Evolutionary conservation across 2,888 invertebrate genomes (phyloP).

Genomic region (Chesias legatella): DNA sequence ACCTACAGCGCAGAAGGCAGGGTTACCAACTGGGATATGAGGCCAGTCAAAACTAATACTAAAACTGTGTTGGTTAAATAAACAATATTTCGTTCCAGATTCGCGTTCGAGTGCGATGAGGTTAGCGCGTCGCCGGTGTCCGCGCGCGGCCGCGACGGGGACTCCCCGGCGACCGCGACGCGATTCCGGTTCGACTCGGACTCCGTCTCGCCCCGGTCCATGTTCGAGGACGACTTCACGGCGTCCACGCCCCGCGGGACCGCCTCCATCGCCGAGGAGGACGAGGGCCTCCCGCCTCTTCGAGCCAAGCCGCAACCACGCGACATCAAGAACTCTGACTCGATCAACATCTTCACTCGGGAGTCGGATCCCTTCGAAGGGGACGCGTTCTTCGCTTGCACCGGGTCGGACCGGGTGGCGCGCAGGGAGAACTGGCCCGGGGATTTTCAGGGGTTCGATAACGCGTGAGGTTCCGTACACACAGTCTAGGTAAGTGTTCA

Average conservation of each 20-base stretch:
- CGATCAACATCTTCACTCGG: conserved; percentile 92
- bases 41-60: no score
- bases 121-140: conserved; percentile 60
- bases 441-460: conserved; percentile 70
- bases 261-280: conserved; percentile 72
- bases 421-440: conserved; percentile 75
- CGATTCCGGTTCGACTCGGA: conserved; percentile 72
- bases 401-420: conserved; percentile 70
- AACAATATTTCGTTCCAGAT: conserved; percentile 28
- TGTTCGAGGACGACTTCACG: conserved; percentile 87
- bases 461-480: conserved; percentile 47
- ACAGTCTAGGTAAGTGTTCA: no score
- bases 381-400: conserved; percentile 89
- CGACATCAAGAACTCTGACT: conserved; percentile 92
- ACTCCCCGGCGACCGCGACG: conserved; percentile 54
- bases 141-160: conserved; percentile 51
- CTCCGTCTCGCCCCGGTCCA: conserved; percentile 65
- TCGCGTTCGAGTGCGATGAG: conserved; percentile 66
- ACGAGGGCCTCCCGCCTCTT: conserved; percentile 66
- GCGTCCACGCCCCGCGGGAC: conserved; percentile 59
- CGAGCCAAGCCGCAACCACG: conserved; percentile 60
- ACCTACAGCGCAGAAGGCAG: no score
- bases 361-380: conserved; percentile 94
- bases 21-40: no score
- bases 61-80: no score